Percentiles rank a stretch among this genome's conserved stretches.
Conservation (phyloP, 2,888 invertebrate genomes). For the Alsophila aescularia region DNA sequence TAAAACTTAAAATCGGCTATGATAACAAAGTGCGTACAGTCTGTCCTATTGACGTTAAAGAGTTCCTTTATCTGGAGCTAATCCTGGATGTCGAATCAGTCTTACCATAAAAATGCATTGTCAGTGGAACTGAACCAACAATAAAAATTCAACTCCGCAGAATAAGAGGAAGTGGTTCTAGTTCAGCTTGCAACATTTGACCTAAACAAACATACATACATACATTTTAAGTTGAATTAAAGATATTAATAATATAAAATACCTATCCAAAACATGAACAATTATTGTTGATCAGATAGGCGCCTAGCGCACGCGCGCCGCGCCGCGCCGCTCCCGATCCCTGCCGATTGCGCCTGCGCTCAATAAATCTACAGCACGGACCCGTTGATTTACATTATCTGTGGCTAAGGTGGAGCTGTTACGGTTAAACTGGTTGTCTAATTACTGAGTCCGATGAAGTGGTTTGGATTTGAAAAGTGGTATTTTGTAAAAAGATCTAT, state of each 20-base stretch:
- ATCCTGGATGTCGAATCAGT: too few species aligned
- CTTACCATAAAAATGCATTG: too few species aligned
- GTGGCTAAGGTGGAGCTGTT: conserved; percentile 7
- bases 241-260: conserved; percentile 16
- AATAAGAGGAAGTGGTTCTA: too few species aligned
- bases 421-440: conserved; percentile 9
- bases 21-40: too few species aligned
- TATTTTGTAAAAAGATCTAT: neutral
- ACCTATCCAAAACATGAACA: conserved; percentile 11
- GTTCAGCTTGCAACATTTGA: too few species aligned
- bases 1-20: too few species aligned
- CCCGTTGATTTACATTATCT: conserved; percentile 48
- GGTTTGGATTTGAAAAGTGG: neutral
- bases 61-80: too few species aligned
- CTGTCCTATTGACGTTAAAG: too few species aligned
- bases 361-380: conserved; percentile 54
- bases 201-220: too few species aligned
- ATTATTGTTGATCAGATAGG: conserved; percentile 46
- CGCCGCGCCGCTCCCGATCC: conserved; percentile 34
- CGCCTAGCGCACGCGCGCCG: conserved; percentile 43
- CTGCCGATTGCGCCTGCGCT: conserved; percentile 43
- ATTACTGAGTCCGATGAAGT: conserved; percentile 5
- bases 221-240: too few species aligned
- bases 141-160: too few species aligned
- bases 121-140: too few species aligned